Evolutionary conservation across 2,113 vertebrate species (phyloP).

Genomic region (Pelobates fuscus): DNA sequence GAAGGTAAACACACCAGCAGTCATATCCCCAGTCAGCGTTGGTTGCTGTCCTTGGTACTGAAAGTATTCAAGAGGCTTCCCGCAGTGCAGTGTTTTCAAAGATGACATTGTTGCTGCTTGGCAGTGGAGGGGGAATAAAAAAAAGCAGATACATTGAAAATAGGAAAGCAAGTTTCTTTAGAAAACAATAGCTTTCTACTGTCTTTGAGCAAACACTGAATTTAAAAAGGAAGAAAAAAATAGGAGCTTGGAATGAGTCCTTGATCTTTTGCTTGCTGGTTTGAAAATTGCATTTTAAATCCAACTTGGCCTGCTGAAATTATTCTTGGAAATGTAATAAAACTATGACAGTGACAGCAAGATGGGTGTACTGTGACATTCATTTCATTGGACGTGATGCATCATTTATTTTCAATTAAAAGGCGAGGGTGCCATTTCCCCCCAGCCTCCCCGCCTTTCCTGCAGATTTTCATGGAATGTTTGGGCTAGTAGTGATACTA

Average conservation of each 20-base stretch:
- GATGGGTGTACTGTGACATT: slow-evolving; percentile 54
- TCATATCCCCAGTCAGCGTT: slow-evolving; percentile 37
- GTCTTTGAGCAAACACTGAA: slow-evolving; percentile 12
- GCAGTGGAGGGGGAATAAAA: slow-evolving; percentile 16
- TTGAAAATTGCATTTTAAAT: slow-evolving; percentile 27
- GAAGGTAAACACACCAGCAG: slow-evolving; percentile 13
- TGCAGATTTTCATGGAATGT: slow-evolving; percentile 34
- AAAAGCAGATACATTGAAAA: slow-evolving; percentile 25
- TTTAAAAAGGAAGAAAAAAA: slow-evolving; percentile 5
- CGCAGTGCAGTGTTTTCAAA: slow-evolving; percentile 46
- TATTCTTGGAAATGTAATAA: slow-evolving; percentile 29
- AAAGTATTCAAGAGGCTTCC: slow-evolving; percentile 36
- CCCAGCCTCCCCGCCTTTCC: neutral
- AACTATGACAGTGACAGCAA: slow-evolving; percentile 41
- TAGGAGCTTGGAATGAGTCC: neutral
- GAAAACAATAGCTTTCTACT: slow-evolving; percentile 19
- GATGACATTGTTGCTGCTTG: slow-evolving; percentile 43
- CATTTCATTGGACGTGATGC: slow-evolving; percentile 59
- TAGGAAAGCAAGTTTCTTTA: slow-evolving; percentile 20
- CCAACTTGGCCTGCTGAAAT: slow-evolving; percentile 29
- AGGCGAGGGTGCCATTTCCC: neutral
- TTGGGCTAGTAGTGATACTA: slow-evolving; percentile 31
- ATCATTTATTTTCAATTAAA: slow-evolving; percentile 70
- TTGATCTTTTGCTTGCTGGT: slow-evolving; percentile 9
- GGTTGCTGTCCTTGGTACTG: slow-evolving; percentile 49